Evolutionary conservation across 2,797 vertebrate genomes (phyloP), one percentile per base, ranked within the genome.

Genomic region (Melanotaenia trifasciata): DNA sequence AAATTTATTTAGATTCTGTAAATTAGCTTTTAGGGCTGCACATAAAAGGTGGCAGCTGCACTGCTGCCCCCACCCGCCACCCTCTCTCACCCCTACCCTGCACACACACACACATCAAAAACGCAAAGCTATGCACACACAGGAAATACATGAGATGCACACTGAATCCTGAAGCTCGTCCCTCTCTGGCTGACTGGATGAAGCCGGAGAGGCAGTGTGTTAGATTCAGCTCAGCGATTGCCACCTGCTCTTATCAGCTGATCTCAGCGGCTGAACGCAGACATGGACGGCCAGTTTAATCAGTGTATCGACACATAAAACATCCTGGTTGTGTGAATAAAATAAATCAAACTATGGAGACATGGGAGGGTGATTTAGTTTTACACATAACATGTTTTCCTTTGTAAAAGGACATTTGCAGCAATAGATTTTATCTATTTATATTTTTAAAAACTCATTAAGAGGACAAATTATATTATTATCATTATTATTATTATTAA

Each of bases 71-170:
- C 79, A 63, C 73, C 77, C 72, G n/a, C 72, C 77, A 62, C 83
- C 86, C 84, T 85, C 80, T 89, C 89, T 89, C 90, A 89, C 88
- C 87, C 84, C 87, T 35, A 70, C 82, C 69, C 84, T 86, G 83
- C 83, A 86, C 85, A 79, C 88, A 87, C 88, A 87, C 86, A 87
- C 77, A 72, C 65, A 80, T 59, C 66, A 62, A 50, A 59, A 82
- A 78, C 71, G 79, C 74, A 87, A 83, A 78, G 82, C 85, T 86
- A 30, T 8, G 77, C 84, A 87, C 73, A 79, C 4, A 84, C 69
- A 79, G 54, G 65, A 64, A 68, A 61, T 70, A 78, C n/a, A 85
- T 76, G 76, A 53, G 33, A 80, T 66, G 79, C 70, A 45, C 43
- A 67, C 66, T 65, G 24, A 73, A 65, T 65, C 75, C 69, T 20